A percentile compares a stretch with the other conserved stretches of the same genome.
These are phyloP conservation scores for Aradophagus sp. DNA, from an alignment of 1,140 invertebrate genomes.

Conservation along the genomic window DNA sequence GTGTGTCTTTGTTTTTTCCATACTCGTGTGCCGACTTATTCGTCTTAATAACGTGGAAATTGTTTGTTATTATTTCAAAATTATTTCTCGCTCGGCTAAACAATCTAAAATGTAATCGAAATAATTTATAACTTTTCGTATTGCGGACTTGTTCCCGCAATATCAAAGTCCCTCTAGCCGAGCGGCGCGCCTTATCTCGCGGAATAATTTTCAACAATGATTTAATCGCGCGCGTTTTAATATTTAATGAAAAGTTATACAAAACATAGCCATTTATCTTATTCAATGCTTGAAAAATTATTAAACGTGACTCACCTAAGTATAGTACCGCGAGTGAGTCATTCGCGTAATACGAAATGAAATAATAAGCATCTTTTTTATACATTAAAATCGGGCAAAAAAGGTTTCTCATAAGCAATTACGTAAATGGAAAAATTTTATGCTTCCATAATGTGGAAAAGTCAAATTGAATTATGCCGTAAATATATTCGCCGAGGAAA, in stretches of 20 bases:
- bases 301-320: conserved; percentile 42
- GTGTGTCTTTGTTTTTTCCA: too few relatives aligned
- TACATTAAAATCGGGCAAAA: conserved; percentile 21
- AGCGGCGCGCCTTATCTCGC: neutral
- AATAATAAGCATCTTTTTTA: conserved; percentile 47
- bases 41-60: too few relatives aligned
- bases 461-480: conserved; percentile 20
- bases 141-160: too few relatives aligned
- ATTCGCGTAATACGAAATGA: conserved; percentile 41
- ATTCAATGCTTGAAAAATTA: conserved; percentile 46
- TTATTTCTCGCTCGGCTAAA: too few relatives aligned
- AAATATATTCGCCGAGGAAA: conserved; percentile 22
- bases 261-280: conserved; percentile 49
- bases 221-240: conserved; percentile 34
- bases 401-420: conserved; percentile 35
- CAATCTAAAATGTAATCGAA: too few relatives aligned
- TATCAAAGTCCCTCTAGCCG: too few relatives aligned
- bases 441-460: too few relatives aligned
- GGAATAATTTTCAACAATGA: conserved; percentile 44
- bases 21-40: too few relatives aligned
- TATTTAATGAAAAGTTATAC: conserved; percentile 46
- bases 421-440: conserved; percentile 24
- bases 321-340: conserved; percentile 35
- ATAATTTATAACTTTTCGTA: too few relatives aligned
- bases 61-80: too few relatives aligned